A percentile compares a stretch with the other conserved stretches of the same genome.
Evolutionary conservation across 2,888 invertebrate genomes (phyloP).

Genomic region (Cheiracanthium punctorium): DNA sequence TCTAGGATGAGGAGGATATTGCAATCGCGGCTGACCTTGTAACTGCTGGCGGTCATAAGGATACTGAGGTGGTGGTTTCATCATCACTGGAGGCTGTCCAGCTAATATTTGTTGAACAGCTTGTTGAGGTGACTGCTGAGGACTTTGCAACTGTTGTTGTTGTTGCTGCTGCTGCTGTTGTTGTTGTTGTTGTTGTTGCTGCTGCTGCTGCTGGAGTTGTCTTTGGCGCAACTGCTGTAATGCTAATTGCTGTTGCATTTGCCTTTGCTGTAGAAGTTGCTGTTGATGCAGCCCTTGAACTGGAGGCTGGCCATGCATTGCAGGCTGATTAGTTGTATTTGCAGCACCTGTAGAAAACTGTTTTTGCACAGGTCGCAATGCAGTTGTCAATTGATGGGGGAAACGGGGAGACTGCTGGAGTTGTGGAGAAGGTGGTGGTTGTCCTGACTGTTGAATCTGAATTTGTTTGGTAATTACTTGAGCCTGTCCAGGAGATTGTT

Average conservation of each 20-base stretch:
- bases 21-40: conserved; percentile 67
- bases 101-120: conserved; percentile 36
- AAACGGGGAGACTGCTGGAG: conserved; percentile 41
- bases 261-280: conserved; percentile 57
- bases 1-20: conserved; percentile 56
- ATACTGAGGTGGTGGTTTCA: conserved; percentile 71
- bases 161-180: conserved; percentile 59
- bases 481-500: conserved; percentile 41
- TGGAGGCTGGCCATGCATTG: conserved; percentile 69
- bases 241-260: conserved; percentile 50
- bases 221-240: conserved; percentile 45
- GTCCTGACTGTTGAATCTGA: conserved; percentile 39
- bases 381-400: conserved; percentile 73
- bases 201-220: conserved; percentile 57
- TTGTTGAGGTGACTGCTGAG: conserved; percentile 45
- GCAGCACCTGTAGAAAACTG: conserved; percentile 33
- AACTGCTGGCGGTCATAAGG: conserved; percentile 65
- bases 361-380: conserved; percentile 59
- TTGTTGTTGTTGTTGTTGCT: conserved; percentile 41
- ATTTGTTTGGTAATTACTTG: conserved; percentile 52
- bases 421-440: conserved; percentile 49
- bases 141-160: conserved; percentile 26
- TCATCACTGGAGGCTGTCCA: conserved; percentile 63
- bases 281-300: conserved; percentile 59
- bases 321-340: conserved; percentile 24